Base-by-base conservation (phyloP, 2,888 invertebrate species). In the Pandemis cinnamomeana region DNA sequence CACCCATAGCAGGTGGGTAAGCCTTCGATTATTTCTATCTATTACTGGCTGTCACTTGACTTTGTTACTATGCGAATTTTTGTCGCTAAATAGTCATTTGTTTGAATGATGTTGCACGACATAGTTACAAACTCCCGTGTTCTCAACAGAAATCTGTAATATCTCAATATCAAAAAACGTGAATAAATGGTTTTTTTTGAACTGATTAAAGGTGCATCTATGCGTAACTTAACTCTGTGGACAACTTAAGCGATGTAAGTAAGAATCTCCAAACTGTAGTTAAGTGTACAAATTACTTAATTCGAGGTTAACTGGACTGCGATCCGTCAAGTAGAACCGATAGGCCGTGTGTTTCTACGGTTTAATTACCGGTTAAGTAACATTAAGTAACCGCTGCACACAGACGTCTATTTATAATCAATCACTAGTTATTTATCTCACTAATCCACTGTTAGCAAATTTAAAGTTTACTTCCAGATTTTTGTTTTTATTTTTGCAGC, bases 201-300 rank as follows among this genome's bases (percentile, higher is more conserved):
- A 5, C 10, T 53, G 5, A 0, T 15, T 58, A 8, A 51, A 11
- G n/a, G 5, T 46, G 15, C 7, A 13, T 72, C 68, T 53, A 62
- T 10, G 2, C 15, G 15, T 36, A 51, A 15, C 61, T 61, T 53
- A 74, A 71, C 44, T 66, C 66, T 67, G 55, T 41, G 27, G 20
- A 48, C 79, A 88, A 87, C 88, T 90, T 82, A 86, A 89, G 85
- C 86, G 85, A 85, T 82, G 84, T 86, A 84, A 92, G 91, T 20
- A 20, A 20, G 20, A 91, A 92, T 92, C 91, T 90, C 89, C 90
- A 88, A 92, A 93, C 91, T 93, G 92, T 93, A 93, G 91, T 93
- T 93, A 93, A 92, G 92, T 92, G 90, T 90, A 92, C 93, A 93
- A 93, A 93, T 93, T 93, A 93, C 93, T 93, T 93, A 93, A 93